Conservation (phyloP, 92 coral and sea anemone species). For the Palythoa grandis region DNA sequence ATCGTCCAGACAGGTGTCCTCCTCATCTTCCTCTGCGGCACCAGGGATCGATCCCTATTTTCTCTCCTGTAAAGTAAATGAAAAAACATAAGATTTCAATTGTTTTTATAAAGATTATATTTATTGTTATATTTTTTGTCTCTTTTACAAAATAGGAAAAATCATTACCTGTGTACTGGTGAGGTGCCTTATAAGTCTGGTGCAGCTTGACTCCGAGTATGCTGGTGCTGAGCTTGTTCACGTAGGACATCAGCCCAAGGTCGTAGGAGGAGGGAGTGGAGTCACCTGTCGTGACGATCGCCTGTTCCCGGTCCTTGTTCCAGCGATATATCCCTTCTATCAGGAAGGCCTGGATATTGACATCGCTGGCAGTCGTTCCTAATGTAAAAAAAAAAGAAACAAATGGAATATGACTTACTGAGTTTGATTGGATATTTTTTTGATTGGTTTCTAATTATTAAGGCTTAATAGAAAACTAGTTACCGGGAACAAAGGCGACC, state of each 20-base stretch:
- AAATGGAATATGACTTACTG: neutral
- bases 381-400: neutral
- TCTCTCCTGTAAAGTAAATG: neutral
- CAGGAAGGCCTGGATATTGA: conserved; percentile 35
- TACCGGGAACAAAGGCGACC: conserved; percentile 1
- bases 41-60: neutral
- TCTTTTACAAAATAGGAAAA: too few species aligned
- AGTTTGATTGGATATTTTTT: neutral
- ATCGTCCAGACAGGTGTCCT: neutral
- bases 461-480: neutral
- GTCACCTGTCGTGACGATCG: conserved; percentile 21
- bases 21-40: neutral
- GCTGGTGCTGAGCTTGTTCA: neutral
- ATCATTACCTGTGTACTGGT: neutral
- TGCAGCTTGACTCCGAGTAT: neutral
- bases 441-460: too few species aligned
- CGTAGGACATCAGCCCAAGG: neutral
- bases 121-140: too few species aligned
- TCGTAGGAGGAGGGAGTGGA: neutral
- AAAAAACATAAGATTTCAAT: neutral
- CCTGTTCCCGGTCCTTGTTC: conserved; percentile 45
- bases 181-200: neutral
- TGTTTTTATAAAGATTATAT: too few species aligned
- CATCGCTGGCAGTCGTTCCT: conserved; percentile 12
- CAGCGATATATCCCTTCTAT: conserved; percentile 27